These are phyloP conservation scores for Synergus japonicus DNA, from an alignment of 2,888 invertebrate genomes.

Conservation along the genomic window DNA sequence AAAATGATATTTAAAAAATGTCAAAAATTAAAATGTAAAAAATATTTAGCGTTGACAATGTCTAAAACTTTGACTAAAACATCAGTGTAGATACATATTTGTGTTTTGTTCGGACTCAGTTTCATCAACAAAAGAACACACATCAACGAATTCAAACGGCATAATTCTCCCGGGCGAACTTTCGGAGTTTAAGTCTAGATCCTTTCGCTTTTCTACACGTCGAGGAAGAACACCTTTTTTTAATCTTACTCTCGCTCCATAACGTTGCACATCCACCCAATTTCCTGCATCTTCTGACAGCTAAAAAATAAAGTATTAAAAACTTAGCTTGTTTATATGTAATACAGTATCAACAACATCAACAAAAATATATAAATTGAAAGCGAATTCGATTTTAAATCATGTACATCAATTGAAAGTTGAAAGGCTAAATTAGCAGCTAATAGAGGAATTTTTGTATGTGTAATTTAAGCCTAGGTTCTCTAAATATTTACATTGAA, in stretches of 20 bases:
- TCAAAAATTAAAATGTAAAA: no score
- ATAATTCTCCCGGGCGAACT: neutral
- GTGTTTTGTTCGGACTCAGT: neutral
- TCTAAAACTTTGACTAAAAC: no score
- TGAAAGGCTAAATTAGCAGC: no score
- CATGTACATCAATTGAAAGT: no score
- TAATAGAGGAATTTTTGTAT: no score
- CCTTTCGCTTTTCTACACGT: neutral
- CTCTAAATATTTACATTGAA: neutral
- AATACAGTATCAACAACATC: no score
- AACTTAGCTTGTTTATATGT: neutral
- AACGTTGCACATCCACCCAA: neutral
- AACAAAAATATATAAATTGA: no score
- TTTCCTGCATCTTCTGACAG: neutral
- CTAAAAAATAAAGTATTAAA: neutral
- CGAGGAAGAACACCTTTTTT: constrained; percentile 4
- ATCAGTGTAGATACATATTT: neutral
- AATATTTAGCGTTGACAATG: neutral
- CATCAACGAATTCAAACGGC: constrained; percentile 7
- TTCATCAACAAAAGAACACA: neutral
- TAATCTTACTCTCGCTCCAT: constrained; percentile 1
- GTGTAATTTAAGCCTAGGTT: no score
- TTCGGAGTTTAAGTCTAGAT: neutral
- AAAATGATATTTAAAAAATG: no score
- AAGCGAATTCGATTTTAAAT: no score